Percentiles rank a stretch among this genome's conserved stretches.
Conservation (phyloP, 2,113 vertebrate genomes). For the Genyomyrus donnyi region DNA sequence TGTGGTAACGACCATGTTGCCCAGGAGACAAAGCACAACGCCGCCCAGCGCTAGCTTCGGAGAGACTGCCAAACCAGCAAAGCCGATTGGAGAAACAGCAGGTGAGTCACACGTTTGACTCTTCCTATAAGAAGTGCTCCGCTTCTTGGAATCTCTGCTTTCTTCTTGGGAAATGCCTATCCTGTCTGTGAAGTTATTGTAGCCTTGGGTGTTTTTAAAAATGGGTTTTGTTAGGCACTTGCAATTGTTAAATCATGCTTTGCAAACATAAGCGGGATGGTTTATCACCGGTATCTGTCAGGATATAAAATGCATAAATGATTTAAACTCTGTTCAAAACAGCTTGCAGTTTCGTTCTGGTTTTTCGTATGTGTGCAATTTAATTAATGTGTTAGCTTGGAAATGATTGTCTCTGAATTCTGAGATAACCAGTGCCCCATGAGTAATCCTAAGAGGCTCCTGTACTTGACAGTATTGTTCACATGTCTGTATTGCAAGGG, state of each 20-base stretch:
- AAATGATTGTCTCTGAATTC: slow-evolving; percentile 8
- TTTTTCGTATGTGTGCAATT: background rate
- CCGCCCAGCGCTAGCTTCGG: slow-evolving; percentile 45
- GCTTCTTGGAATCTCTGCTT: background rate
- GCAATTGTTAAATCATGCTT: background rate
- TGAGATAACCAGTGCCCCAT: background rate
- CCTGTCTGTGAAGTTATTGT: too few species aligned
- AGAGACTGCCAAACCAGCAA: slow-evolving; percentile 61
- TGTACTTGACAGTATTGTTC: background rate
- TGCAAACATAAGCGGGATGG: background rate
- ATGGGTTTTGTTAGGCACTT: background rate
- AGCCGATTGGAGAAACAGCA: slow-evolving; percentile 61
- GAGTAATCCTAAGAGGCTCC: background rate
- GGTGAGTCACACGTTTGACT: slow-evolving; percentile 45
- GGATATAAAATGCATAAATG: background rate
- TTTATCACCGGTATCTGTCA: background rate
- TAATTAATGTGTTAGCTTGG: background rate
- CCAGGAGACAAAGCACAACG: slow-evolving; percentile 59
- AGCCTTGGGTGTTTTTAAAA: slow-evolving; percentile 1
- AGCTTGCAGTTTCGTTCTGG: background rate
- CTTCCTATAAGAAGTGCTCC: background rate
- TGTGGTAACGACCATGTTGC: slow-evolving; percentile 52
- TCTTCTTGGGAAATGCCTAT: background rate
- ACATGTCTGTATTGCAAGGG: background rate
- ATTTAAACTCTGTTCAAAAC: background rate